phyloP scores from a whole-genome alignment of 1,140 invertebrate genomes.

The Phortica variegata region DNA sequence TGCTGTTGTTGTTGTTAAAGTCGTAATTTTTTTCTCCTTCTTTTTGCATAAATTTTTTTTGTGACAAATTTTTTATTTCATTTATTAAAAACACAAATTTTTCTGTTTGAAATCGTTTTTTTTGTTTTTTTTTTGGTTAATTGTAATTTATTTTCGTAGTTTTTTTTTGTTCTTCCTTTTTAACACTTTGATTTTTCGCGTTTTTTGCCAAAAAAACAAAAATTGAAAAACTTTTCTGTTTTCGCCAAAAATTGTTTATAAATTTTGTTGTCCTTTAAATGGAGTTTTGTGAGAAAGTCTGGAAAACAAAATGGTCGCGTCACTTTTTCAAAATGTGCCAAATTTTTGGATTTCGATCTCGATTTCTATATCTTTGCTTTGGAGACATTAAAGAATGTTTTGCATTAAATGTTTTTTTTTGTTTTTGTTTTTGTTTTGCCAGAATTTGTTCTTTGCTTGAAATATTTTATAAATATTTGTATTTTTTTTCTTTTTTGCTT shows the following conservation, averaged over 20 bases:
- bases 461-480: slow-evolving; percentile 9
- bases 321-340: slow-evolving; percentile 4
- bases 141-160: not conserved
- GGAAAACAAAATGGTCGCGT: too few relatives aligned
- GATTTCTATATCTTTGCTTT: slow-evolving; percentile 9
- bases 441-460: too few relatives aligned
- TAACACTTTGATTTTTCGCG: too few relatives aligned
- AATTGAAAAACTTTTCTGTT: slow-evolving; percentile 17
- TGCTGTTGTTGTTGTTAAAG: not conserved
- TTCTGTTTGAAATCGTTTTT: not conserved
- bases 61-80: too few relatives aligned
- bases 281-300: too few relatives aligned
- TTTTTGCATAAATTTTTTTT: too few relatives aligned
- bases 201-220: slow-evolving; percentile 35
- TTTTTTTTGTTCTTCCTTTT: slow-evolving; percentile 4
- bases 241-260: slow-evolving; percentile 9
- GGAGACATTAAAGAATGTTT: slow-evolving; percentile 17
- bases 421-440: slow-evolving; percentile 7
- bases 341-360: slow-evolving; percentile 18
- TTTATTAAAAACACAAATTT: too few relatives aligned
- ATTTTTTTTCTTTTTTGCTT: slow-evolving; percentile 8
- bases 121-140: not conserved
- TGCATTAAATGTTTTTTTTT: slow-evolving; percentile 14
- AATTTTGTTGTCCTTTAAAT: slow-evolving; percentile 15
- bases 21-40: not conserved